Percentiles rank a stretch among this genome's conserved stretches.
Conservation (phyloP, 1,140 invertebrate species). For the Augochlora pura region DNA sequence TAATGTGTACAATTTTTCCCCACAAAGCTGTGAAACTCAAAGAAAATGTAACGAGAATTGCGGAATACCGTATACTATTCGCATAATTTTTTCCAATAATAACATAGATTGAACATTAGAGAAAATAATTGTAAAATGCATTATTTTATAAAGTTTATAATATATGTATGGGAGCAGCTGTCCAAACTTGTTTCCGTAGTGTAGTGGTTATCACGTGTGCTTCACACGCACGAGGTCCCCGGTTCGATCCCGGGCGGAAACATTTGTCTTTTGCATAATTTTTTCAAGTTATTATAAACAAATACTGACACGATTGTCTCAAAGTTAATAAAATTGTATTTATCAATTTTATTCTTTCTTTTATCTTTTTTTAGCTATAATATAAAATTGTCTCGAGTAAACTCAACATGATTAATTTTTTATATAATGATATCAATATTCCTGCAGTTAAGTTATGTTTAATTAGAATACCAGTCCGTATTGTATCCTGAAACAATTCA, state of each 20-base stretch:
- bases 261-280: constrained; percentile 1
- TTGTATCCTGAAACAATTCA: neutral
- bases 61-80: too few species aligned
- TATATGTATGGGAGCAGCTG: neutral
- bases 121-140: rapidly evolving
- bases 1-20: neutral
- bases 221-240: constrained; percentile 66
- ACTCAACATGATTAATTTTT: neutral
- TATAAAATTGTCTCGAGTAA: neutral
- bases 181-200: constrained; percentile 54
- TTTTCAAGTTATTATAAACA: neutral
- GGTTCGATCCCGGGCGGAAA: constrained; percentile 66
- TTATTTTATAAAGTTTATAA: neutral
- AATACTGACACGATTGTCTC: neutral
- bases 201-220: constrained; percentile 67
- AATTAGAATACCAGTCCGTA: neutral
- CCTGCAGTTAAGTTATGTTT: neutral
- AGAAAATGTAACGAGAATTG: too few species aligned
- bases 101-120: neutral
- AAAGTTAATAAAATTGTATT: too few species aligned
- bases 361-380: neutral
- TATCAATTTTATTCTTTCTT: neutral
- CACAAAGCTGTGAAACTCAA: too few species aligned
- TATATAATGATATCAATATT: constrained; percentile 9
- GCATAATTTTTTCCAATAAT: too few species aligned